These are phyloP conservation scores for Agrypnia vestita DNA, from an alignment of 1,140 invertebrate species.

Conservation along the genomic window DNA sequence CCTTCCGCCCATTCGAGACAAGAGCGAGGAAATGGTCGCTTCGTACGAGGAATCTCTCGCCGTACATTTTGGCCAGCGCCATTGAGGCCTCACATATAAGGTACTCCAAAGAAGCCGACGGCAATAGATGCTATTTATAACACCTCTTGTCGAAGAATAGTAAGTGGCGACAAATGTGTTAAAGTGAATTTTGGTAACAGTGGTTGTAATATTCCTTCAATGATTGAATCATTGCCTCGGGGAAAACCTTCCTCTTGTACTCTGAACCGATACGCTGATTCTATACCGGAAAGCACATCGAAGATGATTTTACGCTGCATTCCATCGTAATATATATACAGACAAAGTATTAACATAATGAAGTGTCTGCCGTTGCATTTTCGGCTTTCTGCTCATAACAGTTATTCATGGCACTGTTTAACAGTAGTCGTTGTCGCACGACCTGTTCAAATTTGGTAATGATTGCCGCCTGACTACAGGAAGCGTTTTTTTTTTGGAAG, in stretches of 20 bases:
- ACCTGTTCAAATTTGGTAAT: neutral
- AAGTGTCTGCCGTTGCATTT: neutral
- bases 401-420: neutral
- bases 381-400: neutral
- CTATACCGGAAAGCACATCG: too few species aligned
- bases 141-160: too few species aligned
- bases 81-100: neutral
- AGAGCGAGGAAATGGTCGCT: neutral
- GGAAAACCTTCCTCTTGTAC: too few species aligned
- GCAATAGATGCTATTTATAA: neutral
- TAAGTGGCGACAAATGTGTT: too few species aligned
- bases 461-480: neutral
- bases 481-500: neutral
- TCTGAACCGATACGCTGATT: too few species aligned
- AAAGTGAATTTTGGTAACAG: too few species aligned
- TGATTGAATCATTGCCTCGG: too few species aligned
- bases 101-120: constrained; percentile 7
- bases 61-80: constrained; percentile 14
- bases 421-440: neutral
- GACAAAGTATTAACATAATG: neutral
- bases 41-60: constrained; percentile 8
- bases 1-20: constrained; percentile 1
- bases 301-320: constrained; percentile 2
- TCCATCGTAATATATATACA: constrained; percentile 1
- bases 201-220: too few species aligned